phyloP scores from a whole-genome alignment of 2,113 vertebrate genomes.

The Dendrocopos noguchii region DNA sequence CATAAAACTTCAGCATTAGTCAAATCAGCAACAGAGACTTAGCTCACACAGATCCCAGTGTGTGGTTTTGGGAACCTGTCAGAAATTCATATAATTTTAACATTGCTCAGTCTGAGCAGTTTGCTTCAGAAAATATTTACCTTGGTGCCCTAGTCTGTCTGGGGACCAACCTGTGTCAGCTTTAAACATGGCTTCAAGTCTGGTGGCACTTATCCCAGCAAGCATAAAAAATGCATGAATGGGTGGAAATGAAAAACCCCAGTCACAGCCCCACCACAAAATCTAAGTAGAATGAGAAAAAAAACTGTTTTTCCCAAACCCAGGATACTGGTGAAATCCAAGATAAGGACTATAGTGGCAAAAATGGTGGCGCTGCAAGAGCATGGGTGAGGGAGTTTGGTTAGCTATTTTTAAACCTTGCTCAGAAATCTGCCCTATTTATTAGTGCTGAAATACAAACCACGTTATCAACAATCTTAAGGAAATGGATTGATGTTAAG shows the following conservation, averaged over 20 bases:
- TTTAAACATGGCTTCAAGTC: neutral
- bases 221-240: fast-evolving
- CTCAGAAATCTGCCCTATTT: slow-evolving; percentile 57
- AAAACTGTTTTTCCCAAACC: neutral
- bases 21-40: neutral
- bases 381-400: fast-evolving
- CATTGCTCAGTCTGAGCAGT: neutral
- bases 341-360: neutral
- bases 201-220: neutral
- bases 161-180: neutral
- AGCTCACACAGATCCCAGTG: neutral
- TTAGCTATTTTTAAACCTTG: neutral
- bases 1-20: neutral
- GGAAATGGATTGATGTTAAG: slow-evolving; percentile 76
- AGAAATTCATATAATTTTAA: neutral
- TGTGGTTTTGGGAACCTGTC: neutral
- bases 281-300: fast-evolving
- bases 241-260: fast-evolving
- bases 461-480: slow-evolving; percentile 70
- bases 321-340: neutral
- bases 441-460: slow-evolving; percentile 72
- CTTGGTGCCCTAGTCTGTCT: neutral
- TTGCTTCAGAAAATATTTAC: neutral
- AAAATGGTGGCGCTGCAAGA: neutral
- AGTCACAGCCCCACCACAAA: fast-evolving